Percentiles rank a stretch among this genome's conserved stretches.
phyloP scores from a whole-genome alignment of 1,140 invertebrate species.

The Acromyrmex heyeri region DNA sequence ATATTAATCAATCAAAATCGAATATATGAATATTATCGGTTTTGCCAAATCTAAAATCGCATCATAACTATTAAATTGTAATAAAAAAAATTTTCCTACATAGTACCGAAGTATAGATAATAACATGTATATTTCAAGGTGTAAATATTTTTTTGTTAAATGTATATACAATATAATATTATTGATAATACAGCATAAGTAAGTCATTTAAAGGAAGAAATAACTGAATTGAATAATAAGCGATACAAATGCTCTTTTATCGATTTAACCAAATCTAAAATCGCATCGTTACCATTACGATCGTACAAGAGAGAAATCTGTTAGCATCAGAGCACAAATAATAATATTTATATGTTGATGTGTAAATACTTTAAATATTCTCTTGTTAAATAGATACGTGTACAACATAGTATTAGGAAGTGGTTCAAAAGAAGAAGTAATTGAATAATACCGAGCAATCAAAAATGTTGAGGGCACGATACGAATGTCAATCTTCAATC shows the following conservation, averaged over 20 bases:
- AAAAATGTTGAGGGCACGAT: neutral
- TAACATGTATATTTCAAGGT: too few species aligned
- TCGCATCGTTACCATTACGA: neutral
- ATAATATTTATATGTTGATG: neutral
- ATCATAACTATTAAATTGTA: too few species aligned
- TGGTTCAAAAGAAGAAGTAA: neutral
- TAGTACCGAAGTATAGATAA: neutral
- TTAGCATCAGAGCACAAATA: neutral
- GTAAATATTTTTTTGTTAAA: too few species aligned
- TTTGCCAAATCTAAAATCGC: too few species aligned
- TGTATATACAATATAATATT: too few species aligned
- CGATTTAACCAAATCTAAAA: constrained; percentile 45
- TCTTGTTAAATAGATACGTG: neutral
- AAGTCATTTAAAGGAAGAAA: too few species aligned
- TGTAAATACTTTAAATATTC: neutral
- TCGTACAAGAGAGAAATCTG: neutral
- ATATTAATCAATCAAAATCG: neutral
- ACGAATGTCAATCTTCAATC: neutral
- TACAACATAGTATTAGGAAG: neutral
- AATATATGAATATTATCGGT: too few species aligned
- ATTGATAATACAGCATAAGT: too few species aligned
- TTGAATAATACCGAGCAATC: neutral
- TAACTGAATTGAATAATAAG: too few species aligned
- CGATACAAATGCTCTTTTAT: neutral
- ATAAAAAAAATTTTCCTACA: neutral